phyloP scores from a whole-genome alignment of 2,888 invertebrate species.

The Drosophila maculinotata region DNA sequence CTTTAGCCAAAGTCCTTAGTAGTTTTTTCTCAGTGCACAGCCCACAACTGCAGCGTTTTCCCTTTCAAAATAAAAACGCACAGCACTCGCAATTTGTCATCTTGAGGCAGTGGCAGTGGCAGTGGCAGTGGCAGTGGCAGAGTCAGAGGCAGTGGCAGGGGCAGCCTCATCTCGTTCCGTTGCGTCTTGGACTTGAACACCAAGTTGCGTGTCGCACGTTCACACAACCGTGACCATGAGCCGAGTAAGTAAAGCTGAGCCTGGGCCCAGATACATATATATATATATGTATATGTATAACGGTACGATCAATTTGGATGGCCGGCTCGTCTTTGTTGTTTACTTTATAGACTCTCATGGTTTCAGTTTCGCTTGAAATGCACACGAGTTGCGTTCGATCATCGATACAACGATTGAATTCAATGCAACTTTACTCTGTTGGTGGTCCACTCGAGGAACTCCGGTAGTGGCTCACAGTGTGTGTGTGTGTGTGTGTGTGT shows the following conservation, averaged over 20 bases:
- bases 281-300: slow-evolving; percentile 16
- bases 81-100: slow-evolving; percentile 49
- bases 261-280: slow-evolving; percentile 6
- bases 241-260: slow-evolving; percentile 3
- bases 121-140: no score
- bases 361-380: slow-evolving; percentile 68
- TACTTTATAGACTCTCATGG: slow-evolving; percentile 43
- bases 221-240: slow-evolving; percentile 50
- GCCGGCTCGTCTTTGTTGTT: slow-evolving; percentile 49
- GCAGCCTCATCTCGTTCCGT: slow-evolving; percentile 22
- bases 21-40: slow-evolving; percentile 31
- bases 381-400: slow-evolving; percentile 34
- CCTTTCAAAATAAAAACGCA: slow-evolving; percentile 41
- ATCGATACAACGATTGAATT: slow-evolving; percentile 9
- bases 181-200: slow-evolving; percentile 10
- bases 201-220: slow-evolving; percentile 62
- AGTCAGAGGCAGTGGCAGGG: slow-evolving; percentile 19
- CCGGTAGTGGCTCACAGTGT: neutral
- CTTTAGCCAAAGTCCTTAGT: neutral
- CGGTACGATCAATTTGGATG: slow-evolving; percentile 14
- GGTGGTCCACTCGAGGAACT: slow-evolving; percentile 45
- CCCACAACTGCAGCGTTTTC: slow-evolving; percentile 38
- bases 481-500: neutral
- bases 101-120: slow-evolving; percentile 37
- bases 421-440: slow-evolving; percentile 32